phyloP scores from a whole-genome alignment of 92 coral and sea anemone species.

The Isaurus tuberculatus region DNA sequence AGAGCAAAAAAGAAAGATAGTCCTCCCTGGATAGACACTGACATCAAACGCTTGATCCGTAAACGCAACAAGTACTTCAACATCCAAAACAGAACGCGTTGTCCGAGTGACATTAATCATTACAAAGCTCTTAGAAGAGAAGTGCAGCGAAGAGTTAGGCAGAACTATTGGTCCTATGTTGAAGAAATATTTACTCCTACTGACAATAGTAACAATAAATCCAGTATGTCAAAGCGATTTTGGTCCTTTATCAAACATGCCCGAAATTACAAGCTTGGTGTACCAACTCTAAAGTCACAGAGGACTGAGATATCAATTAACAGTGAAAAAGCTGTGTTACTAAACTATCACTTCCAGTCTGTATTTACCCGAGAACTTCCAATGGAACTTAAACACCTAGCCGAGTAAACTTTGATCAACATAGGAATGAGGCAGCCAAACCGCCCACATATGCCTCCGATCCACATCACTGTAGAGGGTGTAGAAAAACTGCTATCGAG shows the following conservation, averaged over 20 bases:
- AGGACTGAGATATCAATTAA: background rate
- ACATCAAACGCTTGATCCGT: background rate
- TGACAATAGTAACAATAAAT: slow-evolving; percentile 1
- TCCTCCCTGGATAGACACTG: background rate
- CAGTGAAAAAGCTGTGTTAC: slow-evolving; percentile 7
- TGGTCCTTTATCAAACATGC: slow-evolving; percentile 57
- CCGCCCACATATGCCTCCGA: slow-evolving; percentile 11
- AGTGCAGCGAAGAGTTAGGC: background rate
- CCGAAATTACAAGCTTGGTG: slow-evolving; percentile 26
- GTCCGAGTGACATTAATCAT: no score
- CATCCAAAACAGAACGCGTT: no score
- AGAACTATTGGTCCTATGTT: slow-evolving; percentile 33
- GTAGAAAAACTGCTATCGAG: background rate
- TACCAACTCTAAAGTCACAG: slow-evolving; percentile 25
- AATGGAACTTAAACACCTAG: slow-evolving; percentile 49
- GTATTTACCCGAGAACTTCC: slow-evolving; percentile 13
- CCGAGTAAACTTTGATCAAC: slow-evolving; percentile 28
- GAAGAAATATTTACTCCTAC: slow-evolving; percentile 20
- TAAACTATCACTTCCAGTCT: background rate
- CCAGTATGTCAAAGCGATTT: slow-evolving; percentile 31
- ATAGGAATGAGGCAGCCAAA: slow-evolving; percentile 7
- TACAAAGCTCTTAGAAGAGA: no score
- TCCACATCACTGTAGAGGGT: slow-evolving; percentile 39
- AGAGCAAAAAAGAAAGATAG: background rate
- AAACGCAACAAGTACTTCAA: background rate